A percentile compares a stretch with the other conserved stretches of the same genome.
Conservation (phyloP, 1,140 invertebrate genomes). For the Drosophila lacertosa region DNA sequence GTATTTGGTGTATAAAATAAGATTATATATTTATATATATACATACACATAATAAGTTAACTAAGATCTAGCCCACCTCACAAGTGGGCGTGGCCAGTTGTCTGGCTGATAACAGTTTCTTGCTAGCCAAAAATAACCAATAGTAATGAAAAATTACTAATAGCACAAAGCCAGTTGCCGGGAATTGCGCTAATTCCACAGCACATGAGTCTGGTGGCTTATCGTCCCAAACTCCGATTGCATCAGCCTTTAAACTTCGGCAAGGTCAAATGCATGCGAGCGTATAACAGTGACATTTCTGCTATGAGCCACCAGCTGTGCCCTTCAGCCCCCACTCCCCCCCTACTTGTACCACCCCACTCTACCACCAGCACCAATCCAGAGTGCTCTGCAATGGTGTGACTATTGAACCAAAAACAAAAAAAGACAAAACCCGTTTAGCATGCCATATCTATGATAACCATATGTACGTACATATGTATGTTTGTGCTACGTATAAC, state of each 20-base stretch:
- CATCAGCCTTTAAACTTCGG: constrained; percentile 52
- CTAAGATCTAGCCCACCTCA: background rate
- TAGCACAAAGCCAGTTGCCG: constrained; percentile 18
- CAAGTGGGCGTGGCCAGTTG: constrained; percentile 7
- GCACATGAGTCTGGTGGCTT: background rate
- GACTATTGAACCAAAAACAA: constrained; percentile 5
- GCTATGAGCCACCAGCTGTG: constrained; percentile 10
- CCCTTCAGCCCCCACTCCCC: background rate
- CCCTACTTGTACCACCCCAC: background rate
- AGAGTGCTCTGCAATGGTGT: constrained; percentile 7
- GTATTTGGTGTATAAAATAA: no score
- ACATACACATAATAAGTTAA: background rate
- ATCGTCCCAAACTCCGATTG: constrained; percentile 27
- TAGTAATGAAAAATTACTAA: background rate
- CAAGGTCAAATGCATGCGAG: constrained; percentile 43
- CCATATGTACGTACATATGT: background rate
- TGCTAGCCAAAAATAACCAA: constrained; percentile 1
- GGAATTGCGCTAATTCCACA: constrained; percentile 6
- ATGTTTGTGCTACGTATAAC: constrained; percentile 2
- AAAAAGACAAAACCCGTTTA: constrained; percentile 30
- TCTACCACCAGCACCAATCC: background rate
- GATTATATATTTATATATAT: background rate
- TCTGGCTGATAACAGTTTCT: background rate
- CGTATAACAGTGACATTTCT: constrained; percentile 41
- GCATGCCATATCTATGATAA: constrained; percentile 20